Evolutionary conservation across 2,888 invertebrate genomes (phyloP), one percentile per base, ranked within the genome.

Genomic region (Orchestes rusci): DNA sequence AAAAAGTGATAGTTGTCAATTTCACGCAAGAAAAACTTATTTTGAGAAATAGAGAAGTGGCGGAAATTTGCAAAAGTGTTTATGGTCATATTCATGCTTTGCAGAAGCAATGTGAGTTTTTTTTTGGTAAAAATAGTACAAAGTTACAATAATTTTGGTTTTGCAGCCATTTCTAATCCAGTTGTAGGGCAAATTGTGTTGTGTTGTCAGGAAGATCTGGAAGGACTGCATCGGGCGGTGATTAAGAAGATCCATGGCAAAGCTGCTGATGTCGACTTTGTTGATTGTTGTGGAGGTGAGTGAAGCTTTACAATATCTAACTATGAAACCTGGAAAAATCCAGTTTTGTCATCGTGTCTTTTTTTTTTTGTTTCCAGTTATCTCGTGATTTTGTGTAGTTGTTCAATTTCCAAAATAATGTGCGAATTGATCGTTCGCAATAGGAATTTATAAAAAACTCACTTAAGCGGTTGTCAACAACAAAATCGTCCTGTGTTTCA

Each of bases 161-260:
- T 29, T 38, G 13, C 27, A 60, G 59, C 48, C 12, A 34, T 56
- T 19, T 29, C 40, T 2, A 40, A 43, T 4, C 60, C 60, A 12
- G 47, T 56, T 50, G 52, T 53, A 5, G 56, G 56, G 2, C 60
- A 64, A 40, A 28, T 61, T 18, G 62, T 59, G 12, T 35, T 63
- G n/a, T 54, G 55, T 19, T 43, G 51, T 16, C 52, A 52, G 36
- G 55, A 58, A 34, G 52, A 44, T 3, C 15, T 46, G 5, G 39
- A 47, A 2, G 50, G 49, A 27, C 33, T 61, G 16, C 57, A 54
- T 31, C 51, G 65, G 39, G 63, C 55, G 0, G 46, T 56, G 8
- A 55, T 65, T 4, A 45, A 16, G 18, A 50, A 54, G 1, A 43
- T 58, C 12, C 42, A 53, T 10, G 47, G 39, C 5, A 39, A 40